A percentile compares a stretch with the other conserved stretches of the same genome.
These are phyloP conservation scores for Diabrotica balteata DNA, from an alignment of 2,888 invertebrate species.

Conservation along the genomic window DNA sequence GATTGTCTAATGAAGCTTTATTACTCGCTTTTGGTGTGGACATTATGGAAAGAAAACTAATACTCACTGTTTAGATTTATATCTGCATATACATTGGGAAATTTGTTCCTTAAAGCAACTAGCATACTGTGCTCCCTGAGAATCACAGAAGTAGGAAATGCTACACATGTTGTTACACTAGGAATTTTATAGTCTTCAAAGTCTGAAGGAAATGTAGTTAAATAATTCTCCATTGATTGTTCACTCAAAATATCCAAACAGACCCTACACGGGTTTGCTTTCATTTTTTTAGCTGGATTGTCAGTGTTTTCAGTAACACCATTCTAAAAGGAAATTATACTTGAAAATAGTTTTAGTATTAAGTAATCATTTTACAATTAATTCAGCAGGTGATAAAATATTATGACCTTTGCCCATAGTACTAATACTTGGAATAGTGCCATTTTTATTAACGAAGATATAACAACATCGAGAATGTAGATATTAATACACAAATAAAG, in stretches of 20 bases:
- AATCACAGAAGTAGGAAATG: slow-evolving; percentile 72
- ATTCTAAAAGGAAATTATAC: no score
- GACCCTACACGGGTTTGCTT: slow-evolving; percentile 67
- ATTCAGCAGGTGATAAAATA: no score
- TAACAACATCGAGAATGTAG: no score
- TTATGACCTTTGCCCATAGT: no score
- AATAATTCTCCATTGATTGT: slow-evolving; percentile 62
- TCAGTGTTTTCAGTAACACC: no score
- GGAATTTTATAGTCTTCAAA: slow-evolving; percentile 68
- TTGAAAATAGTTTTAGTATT: no score
- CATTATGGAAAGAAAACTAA: not conserved
- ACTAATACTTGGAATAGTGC: no score
- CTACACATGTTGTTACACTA: slow-evolving; percentile 73
- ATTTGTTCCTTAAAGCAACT: slow-evolving; percentile 65
- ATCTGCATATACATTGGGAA: slow-evolving; percentile 61
- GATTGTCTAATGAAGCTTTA: no score
- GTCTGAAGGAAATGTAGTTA: slow-evolving; percentile 64
- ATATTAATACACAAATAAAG: not conserved
- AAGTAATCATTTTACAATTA: no score
- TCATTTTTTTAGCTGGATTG: slow-evolving; percentile 58
- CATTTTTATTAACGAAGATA: no score
- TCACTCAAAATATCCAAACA: slow-evolving; percentile 78
- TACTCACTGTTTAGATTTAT: slow-evolving; percentile 16
- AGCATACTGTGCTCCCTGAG: slow-evolving; percentile 73
- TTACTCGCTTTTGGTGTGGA: no score